Percentiles rank a stretch among this genome's conserved stretches.
Evolutionary conservation across 2,797 vertebrate species (phyloP).

Genomic region (Presbytis comata): DNA sequence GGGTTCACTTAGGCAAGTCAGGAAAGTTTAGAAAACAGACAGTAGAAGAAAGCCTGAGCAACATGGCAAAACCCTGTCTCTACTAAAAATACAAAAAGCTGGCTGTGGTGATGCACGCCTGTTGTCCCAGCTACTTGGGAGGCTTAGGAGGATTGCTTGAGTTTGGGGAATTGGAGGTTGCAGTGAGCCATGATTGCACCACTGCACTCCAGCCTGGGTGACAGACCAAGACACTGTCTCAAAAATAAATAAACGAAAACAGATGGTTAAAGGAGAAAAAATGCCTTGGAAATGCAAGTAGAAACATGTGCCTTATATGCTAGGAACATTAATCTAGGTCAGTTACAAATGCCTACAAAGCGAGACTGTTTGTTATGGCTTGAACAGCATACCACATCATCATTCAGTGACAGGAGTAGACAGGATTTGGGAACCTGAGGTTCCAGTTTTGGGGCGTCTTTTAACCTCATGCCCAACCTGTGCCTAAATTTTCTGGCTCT

Average conservation of each 20-base stretch:
- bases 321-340: not conserved
- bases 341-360: not conserved
- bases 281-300: not conserved
- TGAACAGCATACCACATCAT: not conserved
- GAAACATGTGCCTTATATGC: not conserved
- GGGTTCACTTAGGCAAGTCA: not conserved
- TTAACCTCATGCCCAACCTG: not conserved
- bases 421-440: no score
- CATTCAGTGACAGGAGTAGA: no score
- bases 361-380: not conserved
- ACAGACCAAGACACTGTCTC: not conserved
- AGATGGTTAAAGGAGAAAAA: not conserved
- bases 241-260: not conserved
- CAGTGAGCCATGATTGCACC: not conserved
- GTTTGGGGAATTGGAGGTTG: not conserved
- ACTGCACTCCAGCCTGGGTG: not conserved
- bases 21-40: not conserved
- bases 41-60: not conserved
- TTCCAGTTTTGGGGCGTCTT: not conserved
- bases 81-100: not conserved
- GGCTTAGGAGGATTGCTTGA: not conserved
- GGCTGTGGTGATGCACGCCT: not conserved
- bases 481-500: not conserved
- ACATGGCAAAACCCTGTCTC: not conserved
- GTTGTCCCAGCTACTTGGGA: not conserved